Conservation (phyloP, 1,140 invertebrate species). For the Caenorhabditis briggsae region DNA sequence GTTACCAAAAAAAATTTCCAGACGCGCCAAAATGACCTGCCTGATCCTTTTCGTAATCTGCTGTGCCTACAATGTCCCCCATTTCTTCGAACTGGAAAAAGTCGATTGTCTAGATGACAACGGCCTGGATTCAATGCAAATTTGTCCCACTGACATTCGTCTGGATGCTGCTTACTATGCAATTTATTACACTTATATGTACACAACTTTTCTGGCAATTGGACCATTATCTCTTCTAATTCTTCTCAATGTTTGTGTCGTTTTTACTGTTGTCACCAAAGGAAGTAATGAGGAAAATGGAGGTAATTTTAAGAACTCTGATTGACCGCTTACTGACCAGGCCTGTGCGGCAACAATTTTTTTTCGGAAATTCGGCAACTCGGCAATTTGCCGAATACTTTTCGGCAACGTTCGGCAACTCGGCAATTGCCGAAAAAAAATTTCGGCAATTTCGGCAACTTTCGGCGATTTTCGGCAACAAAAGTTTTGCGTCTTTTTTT, state of each 20-base stretch:
- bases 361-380: too few species aligned
- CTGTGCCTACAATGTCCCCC: slow-evolving; percentile 76
- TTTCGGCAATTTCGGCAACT: too few species aligned
- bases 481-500: too few species aligned
- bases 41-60: slow-evolving; percentile 68
- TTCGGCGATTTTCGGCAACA: too few species aligned
- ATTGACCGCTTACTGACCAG: too few species aligned
- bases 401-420: too few species aligned
- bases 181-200: slow-evolving; percentile 75
- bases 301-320: too few species aligned
- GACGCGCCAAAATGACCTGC: slow-evolving; percentile 74
- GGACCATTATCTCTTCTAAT: slow-evolving; percentile 76
- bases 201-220: slow-evolving; percentile 76
- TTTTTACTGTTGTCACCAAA: slow-evolving; percentile 73
- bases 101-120: slow-evolving; percentile 71
- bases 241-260: slow-evolving; percentile 76
- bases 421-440: too few species aligned
- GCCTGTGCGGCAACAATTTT: too few species aligned
- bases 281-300: slow-evolving; percentile 60
- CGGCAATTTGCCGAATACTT: too few species aligned
- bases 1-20: slow-evolving; percentile 66
- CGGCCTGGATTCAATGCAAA: slow-evolving; percentile 44
- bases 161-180: slow-evolving; percentile 75
- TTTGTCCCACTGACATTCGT: slow-evolving; percentile 67
- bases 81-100: slow-evolving; percentile 75